phyloP scores from a whole-genome alignment of 92 coral and sea anemone genomes.

The Zoanthus gigantus region DNA sequence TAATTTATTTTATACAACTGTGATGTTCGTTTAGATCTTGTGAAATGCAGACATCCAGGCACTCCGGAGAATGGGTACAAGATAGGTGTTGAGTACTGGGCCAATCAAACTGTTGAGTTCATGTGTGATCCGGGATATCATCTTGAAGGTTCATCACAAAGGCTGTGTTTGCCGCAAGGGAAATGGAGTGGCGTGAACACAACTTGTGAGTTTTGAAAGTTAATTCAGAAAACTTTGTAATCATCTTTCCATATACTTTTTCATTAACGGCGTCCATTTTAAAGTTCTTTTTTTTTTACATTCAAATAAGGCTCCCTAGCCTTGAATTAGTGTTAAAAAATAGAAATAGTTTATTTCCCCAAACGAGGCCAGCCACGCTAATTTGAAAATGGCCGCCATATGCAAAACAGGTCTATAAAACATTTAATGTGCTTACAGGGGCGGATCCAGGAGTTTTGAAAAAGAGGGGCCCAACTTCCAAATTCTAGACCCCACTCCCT shows the following conservation, averaged over 20 bases:
- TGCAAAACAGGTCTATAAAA: too few species aligned
- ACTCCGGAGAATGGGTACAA: slow-evolving; percentile 75
- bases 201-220: slow-evolving; percentile 61
- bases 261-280: too few species aligned
- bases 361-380: too few species aligned
- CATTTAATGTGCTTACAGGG: too few species aligned
- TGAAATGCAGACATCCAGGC: slow-evolving; percentile 77
- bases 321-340: too few species aligned
- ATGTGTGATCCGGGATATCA: slow-evolving; percentile 80
- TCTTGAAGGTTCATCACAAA: slow-evolving; percentile 70
- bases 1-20: background rate
- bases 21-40: slow-evolving; percentile 54
- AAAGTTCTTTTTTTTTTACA: too few species aligned
- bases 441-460: too few species aligned
- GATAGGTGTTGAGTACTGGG: slow-evolving; percentile 77
- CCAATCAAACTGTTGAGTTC: slow-evolving; percentile 72
- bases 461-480: too few species aligned
- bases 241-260: background rate
- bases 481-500: too few species aligned
- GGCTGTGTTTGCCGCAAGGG: slow-evolving; percentile 74
- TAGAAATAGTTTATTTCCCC: too few species aligned
- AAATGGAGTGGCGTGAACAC: slow-evolving; percentile 75
- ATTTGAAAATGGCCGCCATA: too few species aligned
- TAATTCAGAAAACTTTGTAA: background rate
- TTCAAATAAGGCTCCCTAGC: too few species aligned